A percentile compares a stretch with the other conserved stretches of the same genome.
Conservation (phyloP, 2,888 invertebrate species). For the Catocala sponsa region DNA sequence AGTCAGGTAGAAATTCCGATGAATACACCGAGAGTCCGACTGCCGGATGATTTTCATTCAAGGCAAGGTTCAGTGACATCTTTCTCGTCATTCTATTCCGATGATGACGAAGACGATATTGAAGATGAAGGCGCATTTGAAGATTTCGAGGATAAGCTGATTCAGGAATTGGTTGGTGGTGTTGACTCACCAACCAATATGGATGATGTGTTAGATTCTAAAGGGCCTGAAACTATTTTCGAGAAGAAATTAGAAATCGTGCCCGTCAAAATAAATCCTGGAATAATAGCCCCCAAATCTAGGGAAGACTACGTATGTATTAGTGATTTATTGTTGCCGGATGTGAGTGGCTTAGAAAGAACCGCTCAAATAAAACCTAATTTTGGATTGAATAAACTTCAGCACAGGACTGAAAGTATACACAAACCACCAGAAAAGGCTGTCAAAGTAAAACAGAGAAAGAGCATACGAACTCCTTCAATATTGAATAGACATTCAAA, state of each 20-base stretch:
- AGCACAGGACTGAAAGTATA: slow-evolving; percentile 80
- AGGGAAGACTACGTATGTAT: slow-evolving; percentile 78
- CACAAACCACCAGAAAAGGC: slow-evolving; percentile 79
- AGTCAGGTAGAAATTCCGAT: slow-evolving; percentile 70
- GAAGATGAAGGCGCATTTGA: slow-evolving; percentile 61
- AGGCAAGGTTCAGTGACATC: slow-evolving; percentile 72
- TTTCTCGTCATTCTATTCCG: slow-evolving; percentile 77
- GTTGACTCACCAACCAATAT: slow-evolving; percentile 78
- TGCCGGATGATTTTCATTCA: slow-evolving; percentile 82
- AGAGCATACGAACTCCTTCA: slow-evolving; percentile 66
- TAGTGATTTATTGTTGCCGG: slow-evolving; percentile 76
- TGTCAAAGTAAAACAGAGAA: slow-evolving; percentile 75
- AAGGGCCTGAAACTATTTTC: slow-evolving; percentile 77
- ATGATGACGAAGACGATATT: slow-evolving; percentile 69
- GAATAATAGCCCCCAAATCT: slow-evolving; percentile 61
- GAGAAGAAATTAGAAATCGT: slow-evolving; percentile 82
- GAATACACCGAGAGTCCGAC: slow-evolving; percentile 83
- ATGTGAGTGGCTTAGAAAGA: slow-evolving; percentile 68
- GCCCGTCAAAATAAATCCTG: slow-evolving; percentile 77
- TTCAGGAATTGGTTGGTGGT: slow-evolving; percentile 81
- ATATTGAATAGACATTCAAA: slow-evolving; percentile 70
- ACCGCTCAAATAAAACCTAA: slow-evolving; percentile 83
- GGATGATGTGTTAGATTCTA: slow-evolving; percentile 74
- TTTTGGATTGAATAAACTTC: slow-evolving; percentile 78
- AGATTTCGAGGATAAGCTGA: slow-evolving; percentile 78